Evolutionary conservation across 2,888 invertebrate genomes (phyloP), one percentile per base, ranked within the genome.

Genomic region (Euzophera pinguis): DNA sequence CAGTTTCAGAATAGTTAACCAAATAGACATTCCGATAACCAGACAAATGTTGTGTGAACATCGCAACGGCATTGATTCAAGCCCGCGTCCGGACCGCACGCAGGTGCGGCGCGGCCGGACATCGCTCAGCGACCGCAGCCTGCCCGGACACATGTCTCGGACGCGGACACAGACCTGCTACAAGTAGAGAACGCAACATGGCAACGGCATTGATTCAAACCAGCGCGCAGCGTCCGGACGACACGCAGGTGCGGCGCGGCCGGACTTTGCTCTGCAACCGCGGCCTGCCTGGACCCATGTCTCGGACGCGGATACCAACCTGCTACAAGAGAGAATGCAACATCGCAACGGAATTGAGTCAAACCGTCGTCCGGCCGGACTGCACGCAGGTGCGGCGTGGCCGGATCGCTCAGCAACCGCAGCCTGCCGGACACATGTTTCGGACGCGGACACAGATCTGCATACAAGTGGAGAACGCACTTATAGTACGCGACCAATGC

Each of bases 41-140:
- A 42, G 51, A 52, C 58, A 60, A 62, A 63, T 60, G 59, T 61
- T 47, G 56, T 56, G 58, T 53, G 55, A 60, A 59, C 60, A 58
- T 42, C 51, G 54, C 54, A 59, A 61, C 62, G 64, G 61, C 65
- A 65, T 67, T 67, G 64, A 64, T 65, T 63, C 59, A 64, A 61
- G 60, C 57, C 53, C 55, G 39, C 48, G 47, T 16, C 43, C 45
- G 48, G 48, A 34, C 58, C 54, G 59, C 62, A 59, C 59, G 66
- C 60, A 55, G 58, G 55, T 63, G 66, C 55, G 63, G 64, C 60
- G 54, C 60, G 57, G 61, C 22, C 41, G 53, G 63, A 35, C 73
- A 73, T 74, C 69, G 71, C 70, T 72, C 70, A 73, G 61, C 59
- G 59, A 75, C 75, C 74, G 63, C 81, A 79, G 71, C 69, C 66